These are phyloP conservation scores for Galerucella calmariensis DNA, from an alignment of 2,888 invertebrate species.

Conservation along the genomic window DNA sequence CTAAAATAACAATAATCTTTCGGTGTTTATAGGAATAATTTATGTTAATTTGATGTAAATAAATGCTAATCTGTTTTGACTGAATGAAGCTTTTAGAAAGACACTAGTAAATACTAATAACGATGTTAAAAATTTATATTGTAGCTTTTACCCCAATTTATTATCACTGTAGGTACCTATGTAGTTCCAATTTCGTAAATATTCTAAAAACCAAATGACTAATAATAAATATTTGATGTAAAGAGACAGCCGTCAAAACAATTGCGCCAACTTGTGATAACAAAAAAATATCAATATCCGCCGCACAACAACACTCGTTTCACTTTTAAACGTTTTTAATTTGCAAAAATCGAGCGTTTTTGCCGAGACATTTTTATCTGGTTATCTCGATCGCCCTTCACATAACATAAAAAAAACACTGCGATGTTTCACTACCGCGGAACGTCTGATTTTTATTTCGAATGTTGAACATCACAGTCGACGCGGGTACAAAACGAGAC, in stretches of 20 bases:
- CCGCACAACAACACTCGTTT: background rate
- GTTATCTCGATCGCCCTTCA: conserved; percentile 5
- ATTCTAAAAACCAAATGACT: conserved; percentile 31
- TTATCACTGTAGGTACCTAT: background rate
- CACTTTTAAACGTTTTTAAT: background rate
- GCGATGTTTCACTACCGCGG: conserved; percentile 50
- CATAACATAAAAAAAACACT: background rate
- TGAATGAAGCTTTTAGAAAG: background rate
- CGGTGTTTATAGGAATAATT: background rate
- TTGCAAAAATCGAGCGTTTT: background rate
- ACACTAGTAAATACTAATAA: background rate
- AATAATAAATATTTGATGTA: conserved; percentile 32
- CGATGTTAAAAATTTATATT: background rate
- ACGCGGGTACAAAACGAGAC: conserved; percentile 16
- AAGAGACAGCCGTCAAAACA: conserved; percentile 41
- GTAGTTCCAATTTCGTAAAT: background rate
- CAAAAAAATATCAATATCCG: conserved; percentile 10
- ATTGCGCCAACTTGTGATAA: conserved; percentile 10
- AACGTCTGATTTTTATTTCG: conserved; percentile 57
- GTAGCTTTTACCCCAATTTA: background rate
- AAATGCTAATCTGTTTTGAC: conserved; percentile 1
- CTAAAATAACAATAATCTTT: background rate
- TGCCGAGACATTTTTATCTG: background rate
- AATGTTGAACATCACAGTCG: conserved; percentile 10
- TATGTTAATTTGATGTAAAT: conserved; percentile 3